Base-by-base conservation (phyloP, 2,888 invertebrate genomes). In the Xestia ashworthii region DNA sequence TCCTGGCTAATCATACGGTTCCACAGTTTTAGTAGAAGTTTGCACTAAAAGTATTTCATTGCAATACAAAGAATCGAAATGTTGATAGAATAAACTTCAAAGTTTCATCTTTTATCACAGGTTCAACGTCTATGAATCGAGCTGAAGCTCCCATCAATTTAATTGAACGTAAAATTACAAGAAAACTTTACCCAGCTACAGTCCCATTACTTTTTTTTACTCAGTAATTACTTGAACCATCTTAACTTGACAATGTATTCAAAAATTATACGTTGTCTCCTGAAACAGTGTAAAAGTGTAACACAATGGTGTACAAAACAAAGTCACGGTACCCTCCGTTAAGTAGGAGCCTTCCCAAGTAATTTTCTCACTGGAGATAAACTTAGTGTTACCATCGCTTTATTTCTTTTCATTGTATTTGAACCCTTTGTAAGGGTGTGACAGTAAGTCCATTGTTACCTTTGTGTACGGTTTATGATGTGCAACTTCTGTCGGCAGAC, bases 401-500 rank as follows among this genome's bases (percentile, higher is more conserved):
- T 92, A 92, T 91, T 93, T 93, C 91, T 93, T 92, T 93, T 91
- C 93, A 92, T 92, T 92, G 93, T 91, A 87, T 89, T 78, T 88
- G 86, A 90, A 91, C 93, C 93, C 93, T 93, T 92, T 93, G 93
- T 93, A 89, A 83, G 85, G 85, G 86, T 83, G 86, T 87, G 87
- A 85, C 88, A 87, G 84, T 84, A 86, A 87, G 87, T 89, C 91
- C 82, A 92, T 93, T 94, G 93, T 94, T 90, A 92, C 93, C 92
- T 93, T 93, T 93, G 93, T 92, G 74, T 85, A 80, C 85, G 89
- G 88, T 92, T 93, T 94, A 93, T 93, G 93, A 92, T 90, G 92
- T 92, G 90, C 91, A 91, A 92, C 91, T 89, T 92, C 91, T 90
- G 91, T 90, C 84, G 88, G 84, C 73, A 79, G 86, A 80, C 82